Evolutionary conservation across 2,797 vertebrate species (phyloP).

Genomic region (Champsocephalus gunnari): DNA sequence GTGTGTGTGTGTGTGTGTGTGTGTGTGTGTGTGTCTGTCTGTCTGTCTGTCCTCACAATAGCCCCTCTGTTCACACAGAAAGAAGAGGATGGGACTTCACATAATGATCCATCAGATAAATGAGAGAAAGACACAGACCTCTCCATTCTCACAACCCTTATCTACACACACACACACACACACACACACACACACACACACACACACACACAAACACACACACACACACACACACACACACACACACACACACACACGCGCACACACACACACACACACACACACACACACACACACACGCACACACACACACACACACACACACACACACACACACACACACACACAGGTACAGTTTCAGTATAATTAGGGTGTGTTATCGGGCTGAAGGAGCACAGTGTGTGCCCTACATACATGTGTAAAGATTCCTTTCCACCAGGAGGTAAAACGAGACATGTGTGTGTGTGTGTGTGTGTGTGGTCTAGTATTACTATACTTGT

Average conservation of each 20-base stretch:
- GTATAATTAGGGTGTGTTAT: slow-evolving; percentile 51
- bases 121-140: slow-evolving; percentile 73
- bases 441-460: slow-evolving; percentile 45
- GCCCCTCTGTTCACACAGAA: slow-evolving; percentile 81
- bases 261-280: too few species aligned
- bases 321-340: slow-evolving; percentile 28
- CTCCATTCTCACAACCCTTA: slow-evolving; percentile 64
- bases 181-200: background rate
- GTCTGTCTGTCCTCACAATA: slow-evolving; percentile 76
- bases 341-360: slow-evolving; percentile 64
- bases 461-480: too few species aligned
- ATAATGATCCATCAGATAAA: slow-evolving; percentile 75
- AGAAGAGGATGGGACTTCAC: slow-evolving; percentile 65
- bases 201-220: slow-evolving; percentile 24
- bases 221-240: slow-evolving; percentile 16
- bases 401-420: background rate
- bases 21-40: too few species aligned
- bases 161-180: slow-evolving; percentile 39
- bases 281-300: too few species aligned
- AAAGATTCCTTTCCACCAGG: slow-evolving; percentile 61
- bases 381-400: too few species aligned
- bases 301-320: slow-evolving; percentile 30
- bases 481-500: too few species aligned
- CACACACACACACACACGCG: too few species aligned
- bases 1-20: fast-evolving